phyloP scores from a whole-genome alignment of 2,888 invertebrate species.

The Dynastes maya region DNA sequence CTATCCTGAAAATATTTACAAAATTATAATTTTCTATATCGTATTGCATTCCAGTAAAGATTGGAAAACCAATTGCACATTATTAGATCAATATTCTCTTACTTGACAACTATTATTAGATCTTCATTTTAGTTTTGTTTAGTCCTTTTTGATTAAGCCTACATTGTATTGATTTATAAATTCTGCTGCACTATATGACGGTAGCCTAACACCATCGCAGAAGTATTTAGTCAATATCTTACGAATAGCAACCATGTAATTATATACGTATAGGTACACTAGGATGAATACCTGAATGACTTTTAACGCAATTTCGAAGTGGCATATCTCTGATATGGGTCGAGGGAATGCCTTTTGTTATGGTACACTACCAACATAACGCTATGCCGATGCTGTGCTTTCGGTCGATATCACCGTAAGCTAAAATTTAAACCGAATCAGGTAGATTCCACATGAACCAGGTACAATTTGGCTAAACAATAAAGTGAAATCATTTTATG shows the following conservation, averaged over 20 bases:
- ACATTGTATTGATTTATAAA: not conserved
- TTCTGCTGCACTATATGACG: not conserved
- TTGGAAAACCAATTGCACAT: too few species aligned
- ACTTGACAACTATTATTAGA: too few species aligned
- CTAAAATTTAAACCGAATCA: conserved; percentile 38
- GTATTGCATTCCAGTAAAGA: too few species aligned
- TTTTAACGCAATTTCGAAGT: conserved; percentile 71
- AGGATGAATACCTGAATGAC: conserved; percentile 68
- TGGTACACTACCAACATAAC: conserved; percentile 22
- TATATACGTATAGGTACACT: conserved; percentile 61
- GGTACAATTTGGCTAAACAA: conserved; percentile 11
- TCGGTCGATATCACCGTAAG: conserved; percentile 40
- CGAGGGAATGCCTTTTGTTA: conserved; percentile 68
- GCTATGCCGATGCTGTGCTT: conserved; percentile 60
- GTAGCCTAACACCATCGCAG: not conserved
- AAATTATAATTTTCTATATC: too few species aligned
- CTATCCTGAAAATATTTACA: too few species aligned
- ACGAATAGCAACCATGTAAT: conserved; percentile 67
- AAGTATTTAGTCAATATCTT: conserved; percentile 49
- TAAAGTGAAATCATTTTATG: conserved; percentile 28
- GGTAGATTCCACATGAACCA: conserved; percentile 20
- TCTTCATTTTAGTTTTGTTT: too few species aligned
- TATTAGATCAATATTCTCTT: too few species aligned
- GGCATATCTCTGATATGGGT: conserved; percentile 71
- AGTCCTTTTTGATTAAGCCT: too few species aligned